Base-by-base conservation (phyloP, 2,113 vertebrate species). In the Aphyosemion australe region DNA sequence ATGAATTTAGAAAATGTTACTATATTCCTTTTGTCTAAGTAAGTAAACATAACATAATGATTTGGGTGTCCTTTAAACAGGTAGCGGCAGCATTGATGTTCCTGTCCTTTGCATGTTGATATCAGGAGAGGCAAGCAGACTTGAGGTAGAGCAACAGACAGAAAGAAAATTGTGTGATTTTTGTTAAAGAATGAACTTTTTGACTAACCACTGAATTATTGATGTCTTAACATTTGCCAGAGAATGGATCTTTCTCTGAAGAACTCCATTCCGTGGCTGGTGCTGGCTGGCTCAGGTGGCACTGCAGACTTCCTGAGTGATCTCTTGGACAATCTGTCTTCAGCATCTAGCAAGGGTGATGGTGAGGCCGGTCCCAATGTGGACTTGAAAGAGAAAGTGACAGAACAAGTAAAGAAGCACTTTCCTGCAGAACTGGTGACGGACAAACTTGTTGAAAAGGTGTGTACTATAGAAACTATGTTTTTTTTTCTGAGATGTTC, bases 91-190 rank as follows among this genome's bases (percentile, higher is more conserved):
- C 70, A 96, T 96, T 63, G 93, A 97, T 71, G 96, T 97, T 62
- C 96, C 96, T 6, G 96, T 97, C 11, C 62, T 97, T 20, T 94
- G 95, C 45, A 91, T 97, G 83, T 85, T 97, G 65, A 90, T 96
- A 0, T 92, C 92, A 13, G 96, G 96, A 1, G 90, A 94, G 0
- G 72, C 91, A 12, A 87, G 84, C 60, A 90, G 94, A 90, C 32
- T 97, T 32, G 85, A 94, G 95, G 96, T 96, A 80, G 14, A 45
- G 1, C 39, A 12, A 6, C 12, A 21, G 1, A 21, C 1, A 37
- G n/a, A 14, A 42, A 43, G 6, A 18, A 26, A 2, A 13, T 26
- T 34, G 2, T 8, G 13, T 18, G 12, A 10, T 5, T 7, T 0
- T 31, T 1, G 3, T 26, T 12, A 1, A 5, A 26, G 16, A 42